A percentile compares a stretch with the other conserved stretches of the same genome.
Evolutionary conservation across 2,888 invertebrate genomes (phyloP).

Genomic region (Fragum sueziense): DNA sequence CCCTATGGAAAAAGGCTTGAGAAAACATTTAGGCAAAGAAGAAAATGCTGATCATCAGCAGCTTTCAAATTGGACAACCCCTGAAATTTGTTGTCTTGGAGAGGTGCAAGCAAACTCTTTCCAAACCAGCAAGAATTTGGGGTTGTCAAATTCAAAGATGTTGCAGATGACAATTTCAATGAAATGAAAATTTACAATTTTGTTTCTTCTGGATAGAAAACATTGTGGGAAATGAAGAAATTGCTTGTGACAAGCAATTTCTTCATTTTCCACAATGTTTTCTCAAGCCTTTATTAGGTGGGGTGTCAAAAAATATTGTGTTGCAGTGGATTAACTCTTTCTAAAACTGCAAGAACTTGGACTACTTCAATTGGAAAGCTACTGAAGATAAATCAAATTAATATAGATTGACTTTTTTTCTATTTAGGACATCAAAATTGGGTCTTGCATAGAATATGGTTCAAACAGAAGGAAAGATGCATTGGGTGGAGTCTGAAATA

Average conservation of each 20-base stretch:
- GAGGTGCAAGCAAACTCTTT: no score
- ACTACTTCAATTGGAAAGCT: neutral
- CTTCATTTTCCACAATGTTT: no score
- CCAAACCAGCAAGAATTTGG: no score
- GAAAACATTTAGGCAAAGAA: no score
- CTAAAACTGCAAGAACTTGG: neutral
- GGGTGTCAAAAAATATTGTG: neutral
- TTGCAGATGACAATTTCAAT: neutral
- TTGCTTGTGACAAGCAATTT: neutral
- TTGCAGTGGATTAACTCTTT: neutral
- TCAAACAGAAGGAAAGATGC: no score
- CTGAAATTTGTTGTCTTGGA: no score
- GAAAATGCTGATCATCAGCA: no score
- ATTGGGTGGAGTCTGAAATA: no score
- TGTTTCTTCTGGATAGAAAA: neutral
- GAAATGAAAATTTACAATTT: neutral
- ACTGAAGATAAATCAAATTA: neutral
- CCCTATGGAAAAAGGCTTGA: no score
- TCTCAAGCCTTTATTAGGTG: neutral
- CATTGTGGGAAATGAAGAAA: slow-evolving; percentile 11
- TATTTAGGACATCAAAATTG: neutral
- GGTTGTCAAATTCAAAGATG: neutral
- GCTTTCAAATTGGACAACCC: no score
- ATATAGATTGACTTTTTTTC: neutral
- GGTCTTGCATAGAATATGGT: no score